Base-by-base conservation (phyloP, 2,113 vertebrate genomes). In the Gopherus evgoodei region DNA sequence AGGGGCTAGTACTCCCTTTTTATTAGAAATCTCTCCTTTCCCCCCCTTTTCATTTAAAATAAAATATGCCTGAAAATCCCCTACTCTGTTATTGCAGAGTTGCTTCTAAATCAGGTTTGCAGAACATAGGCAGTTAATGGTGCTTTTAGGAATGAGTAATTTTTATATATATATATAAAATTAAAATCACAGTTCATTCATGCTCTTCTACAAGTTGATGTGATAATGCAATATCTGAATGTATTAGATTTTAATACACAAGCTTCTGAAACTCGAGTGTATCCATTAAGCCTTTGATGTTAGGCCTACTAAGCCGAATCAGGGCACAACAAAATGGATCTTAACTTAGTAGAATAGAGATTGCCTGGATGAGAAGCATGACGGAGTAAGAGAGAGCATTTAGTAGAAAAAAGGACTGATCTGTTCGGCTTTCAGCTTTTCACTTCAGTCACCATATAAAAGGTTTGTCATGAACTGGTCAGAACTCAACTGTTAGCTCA, bases 251-350 rank as follows among this genome's bases (percentile, higher is more conserved):
- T 79, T 87, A 90, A 93, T 57, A 85, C 19, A 89, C 25, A 76
- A 78, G 21, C 29, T 83, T 22, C 2, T 72, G 65, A 90, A 94
- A 95, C 78, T 35, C 3, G 47, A 96, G 56, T 83, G 81, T 94
- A 56, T 96, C 90, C 75, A 84, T 93, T 90, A 94, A 89, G 81
- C n/a, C 95, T 97, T 96, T 97, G 94, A 97, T 94, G 86, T 93
- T 84, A 89, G 38, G 84, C 24, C 89, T 91, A 57, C 84, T 95
- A 90, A 95, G 90, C 4, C 76, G 69, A 62, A 59, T 94, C 29
- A 52, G 87, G 78, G 8, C 87, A n/a, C 52, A 92, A 81, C 31
- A 93, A 90, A 95, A 85, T 89, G 89, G 90, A 80, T 93, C 62
- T 94, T 94, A 93, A 89, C 76, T 93, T 95, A 90, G 85, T 84